Evolutionary conservation across 2,888 invertebrate genomes (phyloP).

Genomic region (Aelia acuminata): DNA sequence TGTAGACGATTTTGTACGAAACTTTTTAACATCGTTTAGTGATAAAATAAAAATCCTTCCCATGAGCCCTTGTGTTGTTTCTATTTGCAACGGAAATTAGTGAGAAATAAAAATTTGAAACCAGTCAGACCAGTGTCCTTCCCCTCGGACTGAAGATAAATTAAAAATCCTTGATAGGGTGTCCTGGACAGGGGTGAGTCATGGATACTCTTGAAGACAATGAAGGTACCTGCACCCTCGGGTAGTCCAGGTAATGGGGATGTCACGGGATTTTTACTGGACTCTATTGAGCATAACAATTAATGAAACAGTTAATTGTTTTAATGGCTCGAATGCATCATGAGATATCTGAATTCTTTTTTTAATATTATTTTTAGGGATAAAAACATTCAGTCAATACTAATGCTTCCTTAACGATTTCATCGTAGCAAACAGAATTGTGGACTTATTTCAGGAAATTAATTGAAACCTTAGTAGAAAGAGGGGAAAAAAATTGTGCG

Average conservation of each 20-base stretch:
- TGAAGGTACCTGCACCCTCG: background rate
- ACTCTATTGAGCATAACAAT: no score
- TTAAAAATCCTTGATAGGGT: background rate
- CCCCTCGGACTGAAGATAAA: background rate
- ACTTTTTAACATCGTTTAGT: no score
- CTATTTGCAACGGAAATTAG: slow-evolving; percentile 10
- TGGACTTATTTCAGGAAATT: no score
- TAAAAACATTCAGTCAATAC: no score
- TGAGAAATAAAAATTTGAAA: slow-evolving; percentile 36
- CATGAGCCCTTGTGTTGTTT: background rate
- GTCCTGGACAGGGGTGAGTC: slow-evolving; percentile 21
- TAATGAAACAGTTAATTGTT: background rate
- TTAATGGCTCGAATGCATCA: background rate
- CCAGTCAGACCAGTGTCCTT: slow-evolving; percentile 43
- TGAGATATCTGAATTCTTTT: background rate
- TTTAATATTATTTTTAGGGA: no score
- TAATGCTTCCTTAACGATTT: no score
- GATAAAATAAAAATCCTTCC: background rate
- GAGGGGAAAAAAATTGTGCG: no score
- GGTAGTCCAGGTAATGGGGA: background rate
- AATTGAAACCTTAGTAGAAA: no score
- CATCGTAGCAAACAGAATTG: no score
- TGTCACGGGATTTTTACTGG: background rate
- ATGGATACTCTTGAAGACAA: background rate
- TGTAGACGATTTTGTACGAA: no score